These are phyloP conservation scores for Cuculus canorus DNA, from an alignment of 2,797 vertebrate species.

Conservation along the genomic window DNA sequence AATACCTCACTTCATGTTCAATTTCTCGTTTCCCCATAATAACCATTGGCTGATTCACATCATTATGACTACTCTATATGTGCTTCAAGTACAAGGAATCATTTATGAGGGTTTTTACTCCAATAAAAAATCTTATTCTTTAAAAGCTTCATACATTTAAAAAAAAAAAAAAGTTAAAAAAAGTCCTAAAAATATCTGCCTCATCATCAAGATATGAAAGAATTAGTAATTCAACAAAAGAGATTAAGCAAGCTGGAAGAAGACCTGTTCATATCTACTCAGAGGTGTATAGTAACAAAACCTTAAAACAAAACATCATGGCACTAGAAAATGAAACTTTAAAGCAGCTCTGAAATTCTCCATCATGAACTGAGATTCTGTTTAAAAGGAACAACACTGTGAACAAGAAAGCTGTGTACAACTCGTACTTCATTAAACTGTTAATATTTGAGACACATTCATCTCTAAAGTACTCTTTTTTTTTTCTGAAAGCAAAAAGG, in stretches of 20 bases:
- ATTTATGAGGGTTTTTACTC: not conserved
- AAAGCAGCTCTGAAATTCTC: not conserved
- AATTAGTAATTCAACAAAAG: not conserved
- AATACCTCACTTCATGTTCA: not conserved
- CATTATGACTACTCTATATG: not conserved
- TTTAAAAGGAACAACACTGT: not conserved
- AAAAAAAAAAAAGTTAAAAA: not conserved
- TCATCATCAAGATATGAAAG: not conserved
- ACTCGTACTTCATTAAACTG: not conserved
- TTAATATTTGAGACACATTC: not conserved
- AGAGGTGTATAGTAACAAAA: not conserved
- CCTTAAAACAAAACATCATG: not conserved
- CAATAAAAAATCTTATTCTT: not conserved
- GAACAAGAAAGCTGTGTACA: not conserved
- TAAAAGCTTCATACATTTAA: not conserved
- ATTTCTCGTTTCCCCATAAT: not conserved
- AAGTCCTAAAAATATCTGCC: accelerated
- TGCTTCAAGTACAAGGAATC: not conserved
- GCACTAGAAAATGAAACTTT: not conserved
- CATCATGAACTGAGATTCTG: not conserved
- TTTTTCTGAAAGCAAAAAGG: not conserved
- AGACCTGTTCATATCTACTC: not conserved
- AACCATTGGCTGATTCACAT: not conserved
- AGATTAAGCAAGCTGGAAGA: not conserved
- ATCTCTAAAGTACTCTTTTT: not conserved